Evolutionary conservation across 2,888 invertebrate species (phyloP), one percentile per base, ranked within the genome.

Genomic region (Andrena dorsata): DNA sequence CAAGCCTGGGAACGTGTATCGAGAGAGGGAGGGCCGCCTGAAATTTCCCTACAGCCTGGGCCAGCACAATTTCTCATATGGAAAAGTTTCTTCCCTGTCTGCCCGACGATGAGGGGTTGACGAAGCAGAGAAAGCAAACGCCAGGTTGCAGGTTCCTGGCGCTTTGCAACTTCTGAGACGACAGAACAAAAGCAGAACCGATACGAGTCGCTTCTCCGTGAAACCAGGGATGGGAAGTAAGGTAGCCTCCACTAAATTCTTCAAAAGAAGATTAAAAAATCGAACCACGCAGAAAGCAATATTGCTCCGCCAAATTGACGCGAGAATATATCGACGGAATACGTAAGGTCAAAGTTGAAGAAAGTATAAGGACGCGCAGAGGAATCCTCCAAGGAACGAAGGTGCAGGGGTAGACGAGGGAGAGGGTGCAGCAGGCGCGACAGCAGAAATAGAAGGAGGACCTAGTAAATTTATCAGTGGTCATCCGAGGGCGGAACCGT

Each of bases 401-500:
- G 51, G 63, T 16, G 16, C 35, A 28, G 16, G 61, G 6, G 8
- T 10, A 16, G n/a, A 32, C 49, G 2, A 32, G n/a, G 49, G 56
- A 70, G 30, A 66, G 49, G 47, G 72, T 41, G 72, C 35, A 71
- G 26, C 30, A 53, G 66, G 70, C 80, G 72, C 73, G 78, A 68
- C 78, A 49, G 61, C 41, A 71, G 79, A 78, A 72, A 84, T 84
- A 84, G 87, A 85, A 83, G 82, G 89, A 89, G 85, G 89, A 89
- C 91, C 89, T 90, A 92, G 92, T 94, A 93, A 93, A 94, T 94
- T 93, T 94, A 93, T 93, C 93, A 93, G 92, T 90, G 92, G 92
- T 92, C 91, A 92, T 92, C 90, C 89, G 89, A 90, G 92, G 91
- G 92, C 92, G 93, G 92, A 92, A 92, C 91, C 91, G 89, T 84